Percentiles rank a stretch among this genome's conserved stretches.
Conservation (phyloP, 2,888 invertebrate genomes). For the Chloroclystis v-ata region DNA sequence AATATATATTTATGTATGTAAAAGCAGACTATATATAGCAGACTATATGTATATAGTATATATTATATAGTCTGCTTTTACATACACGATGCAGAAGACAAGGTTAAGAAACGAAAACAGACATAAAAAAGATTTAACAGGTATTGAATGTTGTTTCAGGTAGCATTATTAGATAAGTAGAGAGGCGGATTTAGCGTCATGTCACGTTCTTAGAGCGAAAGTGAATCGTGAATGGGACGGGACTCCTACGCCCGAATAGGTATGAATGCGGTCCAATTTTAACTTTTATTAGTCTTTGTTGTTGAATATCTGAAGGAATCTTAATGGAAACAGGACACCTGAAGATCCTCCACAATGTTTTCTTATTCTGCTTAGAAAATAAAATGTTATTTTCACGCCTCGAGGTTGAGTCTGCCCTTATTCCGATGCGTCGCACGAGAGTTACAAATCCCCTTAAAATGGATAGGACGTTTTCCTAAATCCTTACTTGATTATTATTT, state of each 20-base stretch:
- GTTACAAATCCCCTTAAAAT: conserved; percentile 69
- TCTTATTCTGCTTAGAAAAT: background rate
- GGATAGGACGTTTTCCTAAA: conserved; percentile 69
- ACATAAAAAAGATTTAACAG: conserved; percentile 19
- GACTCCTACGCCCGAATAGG: conserved; percentile 43
- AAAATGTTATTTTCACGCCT: conserved; percentile 1
- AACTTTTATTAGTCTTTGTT: conserved; percentile 27
- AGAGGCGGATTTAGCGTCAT: conserved; percentile 52
- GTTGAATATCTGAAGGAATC: conserved; percentile 17
- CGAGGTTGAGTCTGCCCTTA: conserved; percentile 39
- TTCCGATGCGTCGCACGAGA: conserved; percentile 61
- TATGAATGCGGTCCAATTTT: conserved; percentile 41
- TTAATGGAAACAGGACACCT: conserved; percentile 9
- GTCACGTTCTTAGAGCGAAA: conserved; percentile 56
- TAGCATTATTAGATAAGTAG: conserved; percentile 53
- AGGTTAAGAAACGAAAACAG: background rate
- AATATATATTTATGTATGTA: no score
- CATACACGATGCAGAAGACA: no score
- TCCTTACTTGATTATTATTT: conserved; percentile 73
- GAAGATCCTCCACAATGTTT: background rate
- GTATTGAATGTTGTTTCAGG: conserved; percentile 28
- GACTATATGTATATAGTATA: no score
- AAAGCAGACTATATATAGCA: no score
- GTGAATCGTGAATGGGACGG: conserved; percentile 51
- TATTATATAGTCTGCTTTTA: no score